Conservation (phyloP, 2,113 vertebrate species). For the Hypocryptadius cinnamomeus region DNA sequence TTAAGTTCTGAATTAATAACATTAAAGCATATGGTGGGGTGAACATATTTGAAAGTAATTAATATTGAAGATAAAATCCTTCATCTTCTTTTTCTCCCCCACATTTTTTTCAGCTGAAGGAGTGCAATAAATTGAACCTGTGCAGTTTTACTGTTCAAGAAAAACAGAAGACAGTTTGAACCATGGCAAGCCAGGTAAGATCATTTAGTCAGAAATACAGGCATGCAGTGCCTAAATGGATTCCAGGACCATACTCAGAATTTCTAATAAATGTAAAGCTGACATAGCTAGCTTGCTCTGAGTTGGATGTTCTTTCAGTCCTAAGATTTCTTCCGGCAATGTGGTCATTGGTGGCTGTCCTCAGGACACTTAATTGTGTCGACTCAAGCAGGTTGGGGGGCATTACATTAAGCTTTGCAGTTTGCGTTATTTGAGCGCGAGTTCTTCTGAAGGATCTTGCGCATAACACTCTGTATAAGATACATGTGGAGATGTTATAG, state of each 20-base stretch:
- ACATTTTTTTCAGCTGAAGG: neutral
- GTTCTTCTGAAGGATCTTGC: slow-evolving; percentile 45
- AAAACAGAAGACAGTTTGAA: neutral
- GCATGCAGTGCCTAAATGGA: slow-evolving; percentile 8
- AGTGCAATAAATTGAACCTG: neutral
- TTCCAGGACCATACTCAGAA: slow-evolving; percentile 18
- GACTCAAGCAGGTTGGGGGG: slow-evolving; percentile 9
- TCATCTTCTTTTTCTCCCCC: neutral
- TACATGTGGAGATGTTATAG: slow-evolving; percentile 24
- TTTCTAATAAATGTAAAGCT: slow-evolving; percentile 26
- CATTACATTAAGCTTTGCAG: neutral
- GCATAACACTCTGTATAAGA: neutral
- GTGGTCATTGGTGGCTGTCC: neutral
- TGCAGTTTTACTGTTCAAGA: neutral
- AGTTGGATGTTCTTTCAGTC: slow-evolving; percentile 21
- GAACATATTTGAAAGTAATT: neutral
- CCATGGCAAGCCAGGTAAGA: slow-evolving; percentile 67
- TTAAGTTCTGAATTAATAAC: neutral
- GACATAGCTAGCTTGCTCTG: slow-evolving; percentile 46
- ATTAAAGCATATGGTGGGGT: neutral
- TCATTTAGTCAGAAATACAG: slow-evolving; percentile 9
- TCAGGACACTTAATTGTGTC: neutral
- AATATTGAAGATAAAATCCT: neutral
- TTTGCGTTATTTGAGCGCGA: slow-evolving; percentile 7
- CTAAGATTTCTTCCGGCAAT: neutral